These are phyloP conservation scores for Esox masquinongy DNA, from an alignment of 2,797 vertebrate species.

Conservation along the genomic window DNA sequence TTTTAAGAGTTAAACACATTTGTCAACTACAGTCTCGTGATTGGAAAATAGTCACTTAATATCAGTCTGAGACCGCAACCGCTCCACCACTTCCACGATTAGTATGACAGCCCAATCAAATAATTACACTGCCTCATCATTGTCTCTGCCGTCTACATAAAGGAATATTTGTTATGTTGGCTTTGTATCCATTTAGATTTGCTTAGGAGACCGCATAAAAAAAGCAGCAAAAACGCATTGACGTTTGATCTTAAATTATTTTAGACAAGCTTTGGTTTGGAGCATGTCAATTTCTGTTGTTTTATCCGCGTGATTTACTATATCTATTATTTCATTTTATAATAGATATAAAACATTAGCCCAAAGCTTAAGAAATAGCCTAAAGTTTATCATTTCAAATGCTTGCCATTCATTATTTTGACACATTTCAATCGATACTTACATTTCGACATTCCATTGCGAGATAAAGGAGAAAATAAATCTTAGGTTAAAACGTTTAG, in stretches of 20 bases:
- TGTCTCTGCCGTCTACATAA: not conserved
- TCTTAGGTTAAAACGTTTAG: not conserved
- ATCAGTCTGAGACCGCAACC: not conserved
- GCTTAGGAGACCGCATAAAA: not conserved
- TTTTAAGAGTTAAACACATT: not conserved
- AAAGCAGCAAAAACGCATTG: not conserved
- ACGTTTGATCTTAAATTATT: not conserved
- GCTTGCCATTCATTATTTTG: not conserved
- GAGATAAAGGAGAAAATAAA: not conserved
- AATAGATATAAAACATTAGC: not conserved
- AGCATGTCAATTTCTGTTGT: not conserved
- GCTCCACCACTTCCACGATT: not conserved
- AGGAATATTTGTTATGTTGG: not conserved
- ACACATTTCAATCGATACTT: constrained; percentile 27
- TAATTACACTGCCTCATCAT: not conserved
- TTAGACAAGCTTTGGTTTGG: not conserved
- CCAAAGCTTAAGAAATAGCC: not conserved
- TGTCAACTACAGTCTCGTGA: not conserved
- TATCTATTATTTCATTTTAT: not conserved
- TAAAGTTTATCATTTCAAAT: not conserved
- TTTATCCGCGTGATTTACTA: not conserved
- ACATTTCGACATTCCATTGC: constrained; percentile 58
- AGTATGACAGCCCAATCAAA: not conserved
- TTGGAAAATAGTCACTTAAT: not conserved
- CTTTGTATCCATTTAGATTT: too few relatives aligned